Base-by-base conservation (phyloP, 2,888 invertebrate genomes). In the Halictus quadricinctus region DNA sequence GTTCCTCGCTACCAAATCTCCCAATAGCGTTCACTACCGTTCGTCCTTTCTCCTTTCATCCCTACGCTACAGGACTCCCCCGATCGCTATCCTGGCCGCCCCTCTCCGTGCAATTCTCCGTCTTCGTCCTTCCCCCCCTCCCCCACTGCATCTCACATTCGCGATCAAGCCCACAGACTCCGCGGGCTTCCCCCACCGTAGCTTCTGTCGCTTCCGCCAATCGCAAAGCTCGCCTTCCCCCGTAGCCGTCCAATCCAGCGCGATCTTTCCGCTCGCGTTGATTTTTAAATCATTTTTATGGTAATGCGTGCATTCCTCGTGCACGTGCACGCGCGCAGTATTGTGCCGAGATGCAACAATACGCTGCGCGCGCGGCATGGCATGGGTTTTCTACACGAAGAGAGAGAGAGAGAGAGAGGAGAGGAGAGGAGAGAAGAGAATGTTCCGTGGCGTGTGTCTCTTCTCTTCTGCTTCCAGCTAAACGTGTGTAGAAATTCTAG, bases 231-330 rank as follows among this genome's bases (percentile, higher is more conserved):
- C 10, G 74, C 73, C 41, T 88, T 89, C 89, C 83, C 41, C 64
- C 70, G 41, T 81, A 83, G 69, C 88, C 85, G 36, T 46, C 90
- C 91, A 91, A 91, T 87, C 80, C 41, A 25, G 10, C 21, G 12
- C 75, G 25, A 60, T 41, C 73, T 70, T 72, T 81, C 79, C 7
- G 66, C 43, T 29, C 48, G 58, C 58, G 88, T 79, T 83, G 79
- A 89, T 92, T 92, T 92, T 92, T 89, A 88, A 91, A 89, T 88
- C 89, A 91, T 92, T 92, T 92, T 93, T 91, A 92, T 91, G 91
- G 87, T 91, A 93, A 92, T 92, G 85, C 86, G 50, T 36, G 80
- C 84, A 84, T 87, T 80, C 72, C 81, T 75, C 78, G 76, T 72
- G 81, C 84, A 82, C 84, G 85, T 81, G 86, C 80, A 89, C 81